Evolutionary conservation across 2,113 vertebrate genomes (phyloP).

Genomic region (Lycocorax pyrrhopterus): DNA sequence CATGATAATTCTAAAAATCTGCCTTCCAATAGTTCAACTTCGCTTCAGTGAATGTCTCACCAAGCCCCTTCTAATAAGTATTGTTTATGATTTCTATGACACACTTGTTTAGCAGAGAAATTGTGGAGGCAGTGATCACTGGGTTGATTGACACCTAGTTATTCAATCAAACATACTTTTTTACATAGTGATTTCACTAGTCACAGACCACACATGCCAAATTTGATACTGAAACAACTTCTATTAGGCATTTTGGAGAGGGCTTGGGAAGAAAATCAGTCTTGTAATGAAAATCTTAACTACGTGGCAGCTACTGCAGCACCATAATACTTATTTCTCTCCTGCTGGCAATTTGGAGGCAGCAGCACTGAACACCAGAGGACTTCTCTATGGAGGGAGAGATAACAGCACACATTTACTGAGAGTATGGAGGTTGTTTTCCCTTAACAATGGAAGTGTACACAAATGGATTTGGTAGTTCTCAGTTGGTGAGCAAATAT

Average conservation of each 20-base stretch:
- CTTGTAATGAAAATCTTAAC: constrained; percentile 28
- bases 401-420: not conserved
- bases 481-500: constrained; percentile 23
- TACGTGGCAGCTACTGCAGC: not conserved
- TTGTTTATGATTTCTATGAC: not conserved
- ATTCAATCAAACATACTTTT: constrained; percentile 1
- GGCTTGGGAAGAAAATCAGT: constrained; percentile 1
- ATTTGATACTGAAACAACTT: constrained; percentile 4
- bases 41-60: not conserved
- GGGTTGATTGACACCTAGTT: not conserved
- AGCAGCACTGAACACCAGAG: not conserved
- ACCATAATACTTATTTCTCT: not conserved
- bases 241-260: not conserved
- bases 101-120: not conserved
- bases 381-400: not conserved
- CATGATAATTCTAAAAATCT: not conserved
- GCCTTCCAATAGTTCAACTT: not conserved
- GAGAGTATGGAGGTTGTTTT: not conserved
- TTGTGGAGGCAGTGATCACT: not conserved
- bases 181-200: not conserved
- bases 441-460: not conserved
- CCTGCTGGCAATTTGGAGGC: not conserved
- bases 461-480: not conserved
- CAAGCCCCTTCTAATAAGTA: constrained; percentile 2
- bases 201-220: not conserved